Conservation (phyloP, 2,113 vertebrate genomes). For the Solea solea region DNA sequence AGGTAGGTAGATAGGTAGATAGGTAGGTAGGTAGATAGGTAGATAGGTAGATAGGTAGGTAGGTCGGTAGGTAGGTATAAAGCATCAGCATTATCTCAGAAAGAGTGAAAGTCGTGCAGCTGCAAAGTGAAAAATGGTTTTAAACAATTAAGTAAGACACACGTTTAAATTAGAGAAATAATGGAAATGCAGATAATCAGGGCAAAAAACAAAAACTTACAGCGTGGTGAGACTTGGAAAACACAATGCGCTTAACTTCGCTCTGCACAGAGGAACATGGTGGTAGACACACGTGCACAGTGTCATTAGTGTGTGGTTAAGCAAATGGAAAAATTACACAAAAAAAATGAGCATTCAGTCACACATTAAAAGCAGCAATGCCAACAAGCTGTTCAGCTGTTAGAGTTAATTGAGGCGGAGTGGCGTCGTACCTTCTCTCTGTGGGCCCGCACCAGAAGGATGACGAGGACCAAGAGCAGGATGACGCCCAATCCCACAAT, state of each 20-base stretch:
- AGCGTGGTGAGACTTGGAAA: slow-evolving; percentile 68
- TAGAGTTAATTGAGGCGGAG: not conserved
- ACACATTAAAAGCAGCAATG: not conserved
- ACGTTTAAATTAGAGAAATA: not conserved
- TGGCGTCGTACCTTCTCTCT: slow-evolving; percentile 66
- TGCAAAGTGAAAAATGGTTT: too few relatives aligned
- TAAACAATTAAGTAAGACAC: not conserved
- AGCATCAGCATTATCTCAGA: too few relatives aligned
- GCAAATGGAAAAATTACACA: slow-evolving; percentile 1
- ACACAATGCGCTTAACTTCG: slow-evolving; percentile 72
- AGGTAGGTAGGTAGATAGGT: too few relatives aligned
- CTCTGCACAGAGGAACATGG: slow-evolving; percentile 67
- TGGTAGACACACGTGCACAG: slow-evolving; percentile 40
- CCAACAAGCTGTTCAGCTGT: slow-evolving; percentile 13
- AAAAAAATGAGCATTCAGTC: slow-evolving; percentile 5
- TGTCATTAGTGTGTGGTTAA: slow-evolving; percentile 39
- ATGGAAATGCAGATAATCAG: not conserved
- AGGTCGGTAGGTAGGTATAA: too few relatives aligned
- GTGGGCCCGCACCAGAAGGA: slow-evolving; percentile 58
- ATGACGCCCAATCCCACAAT: slow-evolving; percentile 75
- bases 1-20: too few relatives aligned
- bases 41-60: too few relatives aligned
- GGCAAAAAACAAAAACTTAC: slow-evolving; percentile 67
- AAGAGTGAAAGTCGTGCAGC: not conserved
- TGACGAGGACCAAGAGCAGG: slow-evolving; percentile 68